Percentiles rank a stretch among this genome's conserved stretches.
Evolutionary conservation across 2,113 vertebrate species (phyloP).

Genomic region (Dasyprocta punctata): DNA sequence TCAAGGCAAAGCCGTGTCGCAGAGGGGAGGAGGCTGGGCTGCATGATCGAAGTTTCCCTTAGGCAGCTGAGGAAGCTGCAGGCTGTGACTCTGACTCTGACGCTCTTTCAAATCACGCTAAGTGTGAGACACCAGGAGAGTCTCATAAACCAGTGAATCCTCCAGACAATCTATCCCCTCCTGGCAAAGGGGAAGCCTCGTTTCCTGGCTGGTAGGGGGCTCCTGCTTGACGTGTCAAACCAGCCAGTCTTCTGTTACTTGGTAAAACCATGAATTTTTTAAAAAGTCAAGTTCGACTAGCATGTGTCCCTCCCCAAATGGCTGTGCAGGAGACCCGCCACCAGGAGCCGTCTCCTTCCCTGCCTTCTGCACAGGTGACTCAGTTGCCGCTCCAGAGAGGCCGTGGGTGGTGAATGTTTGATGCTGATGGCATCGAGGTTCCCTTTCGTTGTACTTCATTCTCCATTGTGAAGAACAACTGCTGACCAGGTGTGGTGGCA

Average conservation of each 20-base stretch:
- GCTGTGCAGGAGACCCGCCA: neutral
- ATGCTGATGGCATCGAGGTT: neutral
- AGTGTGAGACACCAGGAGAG: neutral
- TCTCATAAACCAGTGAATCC: neutral
- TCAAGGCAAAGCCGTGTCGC: neutral
- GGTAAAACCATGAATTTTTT: conserved; percentile 1
- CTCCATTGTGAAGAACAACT: neutral
- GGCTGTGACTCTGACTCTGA: neutral
- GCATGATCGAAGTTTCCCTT: neutral
- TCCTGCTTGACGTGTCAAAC: neutral
- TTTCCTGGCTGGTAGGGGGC: neutral
- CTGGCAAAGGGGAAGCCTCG: neutral
- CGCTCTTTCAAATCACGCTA: neutral
- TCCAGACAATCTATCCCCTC: neutral
- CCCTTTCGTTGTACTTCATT: neutral
- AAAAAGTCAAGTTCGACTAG: neutral
- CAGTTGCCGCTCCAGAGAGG: neutral
- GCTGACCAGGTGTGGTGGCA: neutral
- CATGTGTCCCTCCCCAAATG: neutral
- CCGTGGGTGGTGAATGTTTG: neutral
- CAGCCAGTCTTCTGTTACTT: neutral
- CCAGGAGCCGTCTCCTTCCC: neutral
- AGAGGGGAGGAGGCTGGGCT: too few species aligned
- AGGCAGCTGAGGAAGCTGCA: neutral
- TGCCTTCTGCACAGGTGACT: neutral